A percentile compares a stretch with the other conserved stretches of the same genome.
Conservation (phyloP, 2,797 vertebrate species). For the Scarus forsteni region DNA sequence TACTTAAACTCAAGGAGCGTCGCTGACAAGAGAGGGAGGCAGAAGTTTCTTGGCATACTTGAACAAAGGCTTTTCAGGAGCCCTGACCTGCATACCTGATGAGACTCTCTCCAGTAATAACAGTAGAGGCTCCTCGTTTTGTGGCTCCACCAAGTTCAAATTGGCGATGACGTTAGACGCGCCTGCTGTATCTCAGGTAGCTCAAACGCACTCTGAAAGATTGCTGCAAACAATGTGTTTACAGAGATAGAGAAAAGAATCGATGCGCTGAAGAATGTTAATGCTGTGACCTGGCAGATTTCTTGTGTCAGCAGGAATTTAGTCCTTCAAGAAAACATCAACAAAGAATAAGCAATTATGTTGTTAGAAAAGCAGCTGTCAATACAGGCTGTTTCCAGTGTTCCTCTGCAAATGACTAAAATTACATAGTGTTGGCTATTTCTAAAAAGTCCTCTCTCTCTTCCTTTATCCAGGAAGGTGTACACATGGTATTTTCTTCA, state of each 20-base stretch:
- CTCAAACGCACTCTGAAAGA: constrained; percentile 33
- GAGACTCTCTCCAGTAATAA: constrained; percentile 40
- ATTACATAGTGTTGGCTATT: constrained; percentile 18
- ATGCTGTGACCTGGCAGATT: constrained; percentile 30
- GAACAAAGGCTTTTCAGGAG: constrained; percentile 57
- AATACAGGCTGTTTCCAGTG: constrained; percentile 21
- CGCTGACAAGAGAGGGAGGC: constrained; percentile 58
- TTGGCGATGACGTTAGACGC: constrained; percentile 40
- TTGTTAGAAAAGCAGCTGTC: constrained; percentile 40
- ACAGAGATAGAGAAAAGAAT: neutral
- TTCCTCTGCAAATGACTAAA: constrained; percentile 41
- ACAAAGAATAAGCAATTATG: constrained; percentile 48
- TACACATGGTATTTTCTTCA: neutral
- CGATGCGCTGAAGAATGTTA: constrained; percentile 36
- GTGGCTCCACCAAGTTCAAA: constrained; percentile 41
- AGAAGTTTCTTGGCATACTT: constrained; percentile 60
- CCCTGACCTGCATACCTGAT: constrained; percentile 61
- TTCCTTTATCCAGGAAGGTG: constrained; percentile 14
- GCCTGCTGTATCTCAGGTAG: constrained; percentile 25
- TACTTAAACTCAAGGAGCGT: constrained; percentile 46
- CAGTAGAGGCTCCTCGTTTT: constrained; percentile 34
- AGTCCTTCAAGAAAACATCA: constrained; percentile 35
- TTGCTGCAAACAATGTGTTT: constrained; percentile 24
- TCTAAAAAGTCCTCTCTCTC: constrained; percentile 29
- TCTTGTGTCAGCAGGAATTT: constrained; percentile 29